Evolutionary conservation across 2,113 vertebrate species (phyloP).

Genomic region (Isichthys henryi): DNA sequence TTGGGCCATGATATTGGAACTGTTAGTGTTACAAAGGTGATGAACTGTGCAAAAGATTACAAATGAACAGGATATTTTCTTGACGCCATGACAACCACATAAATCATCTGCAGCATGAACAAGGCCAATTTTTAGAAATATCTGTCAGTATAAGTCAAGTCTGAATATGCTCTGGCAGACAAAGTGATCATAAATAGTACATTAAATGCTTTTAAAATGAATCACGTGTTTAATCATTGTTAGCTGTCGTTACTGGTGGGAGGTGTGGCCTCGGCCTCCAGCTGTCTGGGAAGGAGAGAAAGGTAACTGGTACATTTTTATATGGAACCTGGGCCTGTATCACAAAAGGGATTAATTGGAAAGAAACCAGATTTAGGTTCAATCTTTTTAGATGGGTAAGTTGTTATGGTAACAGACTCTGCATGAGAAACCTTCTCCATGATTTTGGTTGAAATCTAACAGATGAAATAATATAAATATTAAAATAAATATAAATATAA

Average conservation of each 20-base stretch:
- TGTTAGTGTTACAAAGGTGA: not conserved
- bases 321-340: not conserved
- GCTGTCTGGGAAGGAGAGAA: not conserved
- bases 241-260: not conserved
- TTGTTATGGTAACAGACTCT: not conserved
- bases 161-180: not conserved
- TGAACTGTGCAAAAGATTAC: not conserved
- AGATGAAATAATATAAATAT: too few relatives aligned
- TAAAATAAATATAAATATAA: too few relatives aligned
- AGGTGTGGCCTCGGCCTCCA: not conserved
- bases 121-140: not conserved
- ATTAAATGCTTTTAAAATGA: not conserved
- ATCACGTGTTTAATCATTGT: not conserved
- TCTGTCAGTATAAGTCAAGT: not conserved
- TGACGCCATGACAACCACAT: not conserved
- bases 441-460: not conserved
- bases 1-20: not conserved
- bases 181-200: not conserved
- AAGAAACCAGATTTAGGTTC: not conserved
- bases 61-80: not conserved
- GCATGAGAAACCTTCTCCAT: not conserved
- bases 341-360: not conserved
- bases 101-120: not conserved
- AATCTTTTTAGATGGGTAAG: not conserved
- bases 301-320: not conserved